phyloP scores from a whole-genome alignment of 2,797 vertebrate species.

The Gambelia wislizenii region DNA sequence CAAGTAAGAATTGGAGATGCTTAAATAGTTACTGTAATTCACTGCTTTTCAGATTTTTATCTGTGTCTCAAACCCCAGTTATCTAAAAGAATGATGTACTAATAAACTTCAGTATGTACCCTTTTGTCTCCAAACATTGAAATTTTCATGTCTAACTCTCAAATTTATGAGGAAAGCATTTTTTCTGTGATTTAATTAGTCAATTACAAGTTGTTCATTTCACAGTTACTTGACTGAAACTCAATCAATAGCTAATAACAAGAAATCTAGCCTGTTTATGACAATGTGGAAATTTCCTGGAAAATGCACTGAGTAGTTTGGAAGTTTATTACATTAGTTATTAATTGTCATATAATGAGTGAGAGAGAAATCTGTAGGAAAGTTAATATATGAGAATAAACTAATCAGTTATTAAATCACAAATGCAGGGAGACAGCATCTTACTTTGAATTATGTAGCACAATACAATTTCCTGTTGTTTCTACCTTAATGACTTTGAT shows the following conservation, averaged over 20 bases:
- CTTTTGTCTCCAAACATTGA: not conserved
- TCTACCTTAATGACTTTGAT: constrained; percentile 7
- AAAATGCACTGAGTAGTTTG: constrained; percentile 30
- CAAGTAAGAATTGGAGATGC: not conserved
- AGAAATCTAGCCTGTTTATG: not conserved
- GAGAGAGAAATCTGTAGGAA: constrained; percentile 19
- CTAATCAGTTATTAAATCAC: constrained; percentile 29
- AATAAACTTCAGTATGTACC: not conserved
- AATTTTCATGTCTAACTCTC: not conserved
- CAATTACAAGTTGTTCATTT: constrained; percentile 13
- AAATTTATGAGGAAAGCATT: constrained; percentile 2
- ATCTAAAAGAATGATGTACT: not conserved
- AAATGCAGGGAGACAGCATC: constrained; percentile 8
- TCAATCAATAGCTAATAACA: constrained; percentile 15
- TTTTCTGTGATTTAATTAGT: constrained; percentile 13
- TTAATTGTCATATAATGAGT: constrained; percentile 29
- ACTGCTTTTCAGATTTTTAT: not conserved
- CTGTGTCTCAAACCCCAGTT: not conserved
- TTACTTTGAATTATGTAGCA: constrained; percentile 29
- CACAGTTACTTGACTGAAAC: constrained; percentile 1
- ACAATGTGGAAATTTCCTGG: not conserved
- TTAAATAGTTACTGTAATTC: not conserved
- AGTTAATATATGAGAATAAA: constrained; percentile 17
- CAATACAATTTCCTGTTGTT: constrained; percentile 21
- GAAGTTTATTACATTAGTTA: constrained; percentile 24